Evolutionary conservation across 1,140 invertebrate genomes (phyloP), one percentile per base, ranked within the genome.

Genomic region (Berghia stephanieae): DNA sequence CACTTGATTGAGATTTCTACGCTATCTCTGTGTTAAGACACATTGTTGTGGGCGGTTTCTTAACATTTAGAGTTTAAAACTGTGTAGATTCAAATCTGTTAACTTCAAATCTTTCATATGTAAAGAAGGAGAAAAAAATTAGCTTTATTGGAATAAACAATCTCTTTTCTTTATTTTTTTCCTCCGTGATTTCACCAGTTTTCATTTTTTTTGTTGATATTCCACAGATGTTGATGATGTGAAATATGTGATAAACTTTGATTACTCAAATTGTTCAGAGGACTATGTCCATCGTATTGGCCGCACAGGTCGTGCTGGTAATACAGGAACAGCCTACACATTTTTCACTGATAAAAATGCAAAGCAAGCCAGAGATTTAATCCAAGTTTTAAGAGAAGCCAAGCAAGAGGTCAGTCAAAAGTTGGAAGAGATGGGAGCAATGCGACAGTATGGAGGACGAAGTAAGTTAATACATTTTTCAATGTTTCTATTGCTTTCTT

Each of bases 281-380:
- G 98, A 99, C 90, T 99, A 99, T 88, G 97, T 99, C 84, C 98
- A 99, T 90, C 93, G 98, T 80, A 99, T 99, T 90, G 98, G 98
- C 43, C 93, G 98, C 83, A 99, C 98, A 76, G 98, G 96, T 68
- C 92, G 98, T 43, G 95, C 94, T 73, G 93, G 95, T 87, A 93
- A 94, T 70, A 96, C 95, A 80, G 98, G 98, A 72, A 99, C 97
- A 40, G 97, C 98, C 44, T 99, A 99, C 90, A 98, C 98, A 74
- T 99, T 99, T 91, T 99, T 99, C 91, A 99, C 98, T 55, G 94
- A 74, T 40, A 93, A 93, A 82, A 98, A 99, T 89, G 92, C 93
- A 75, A 94, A 94, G 86, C 96, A 98, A 91, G 96, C 96, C 6
- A 94, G 93, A 89, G 96, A 98, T 88, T 91, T 99, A 44, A 93